These are phyloP conservation scores for Irena cyanogastra DNA, from an alignment of 2,113 vertebrate species.

Conservation along the genomic window DNA sequence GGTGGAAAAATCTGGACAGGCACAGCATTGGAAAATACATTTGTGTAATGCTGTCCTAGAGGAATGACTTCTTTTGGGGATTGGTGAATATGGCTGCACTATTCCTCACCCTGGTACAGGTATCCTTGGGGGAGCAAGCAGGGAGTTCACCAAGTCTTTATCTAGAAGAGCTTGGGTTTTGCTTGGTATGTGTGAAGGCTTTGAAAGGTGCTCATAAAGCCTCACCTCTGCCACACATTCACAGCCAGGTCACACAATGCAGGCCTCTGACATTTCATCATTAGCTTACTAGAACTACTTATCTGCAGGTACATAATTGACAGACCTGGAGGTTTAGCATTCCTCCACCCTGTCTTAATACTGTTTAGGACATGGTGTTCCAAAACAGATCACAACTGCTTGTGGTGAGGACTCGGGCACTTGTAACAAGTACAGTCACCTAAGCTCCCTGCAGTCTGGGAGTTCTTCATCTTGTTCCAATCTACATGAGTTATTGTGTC, in stretches of 20 bases:
- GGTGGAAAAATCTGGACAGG: neutral
- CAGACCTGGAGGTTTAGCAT: neutral
- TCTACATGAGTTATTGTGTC: neutral
- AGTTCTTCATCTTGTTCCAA: neutral
- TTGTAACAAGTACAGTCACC: neutral
- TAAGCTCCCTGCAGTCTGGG: neutral
- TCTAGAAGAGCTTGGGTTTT: neutral
- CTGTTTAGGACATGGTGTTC: neutral
- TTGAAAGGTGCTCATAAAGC: neutral
- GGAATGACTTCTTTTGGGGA: neutral
- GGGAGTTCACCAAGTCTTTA: neutral
- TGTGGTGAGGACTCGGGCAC: neutral
- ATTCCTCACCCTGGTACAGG: neutral
- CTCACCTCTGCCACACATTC: neutral
- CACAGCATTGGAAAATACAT: neutral
- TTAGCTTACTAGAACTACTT: neutral
- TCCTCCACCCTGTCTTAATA: constrained; percentile 4
- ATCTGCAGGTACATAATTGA: neutral
- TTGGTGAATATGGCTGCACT: neutral
- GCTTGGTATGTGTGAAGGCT: neutral
- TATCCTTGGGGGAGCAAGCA: neutral
- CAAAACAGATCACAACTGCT: neutral
- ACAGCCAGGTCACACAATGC: neutral
- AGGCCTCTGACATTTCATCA: neutral
- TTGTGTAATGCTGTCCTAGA: neutral